A percentile compares a stretch with the other conserved stretches of the same genome.
phyloP scores from a whole-genome alignment of 2,113 vertebrate genomes.

The Rhea americana region DNA sequence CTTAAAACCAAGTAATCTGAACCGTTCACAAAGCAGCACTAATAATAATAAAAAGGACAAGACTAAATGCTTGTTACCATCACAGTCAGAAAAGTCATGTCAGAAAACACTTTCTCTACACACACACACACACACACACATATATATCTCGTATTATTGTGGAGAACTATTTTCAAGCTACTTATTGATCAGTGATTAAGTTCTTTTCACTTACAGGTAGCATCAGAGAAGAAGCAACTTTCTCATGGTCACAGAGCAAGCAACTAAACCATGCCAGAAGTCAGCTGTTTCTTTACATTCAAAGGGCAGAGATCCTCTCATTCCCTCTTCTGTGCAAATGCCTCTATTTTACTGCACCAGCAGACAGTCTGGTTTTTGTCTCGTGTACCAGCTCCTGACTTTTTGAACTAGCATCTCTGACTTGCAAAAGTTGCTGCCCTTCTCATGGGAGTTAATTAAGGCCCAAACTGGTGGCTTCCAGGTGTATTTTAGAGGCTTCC shows the following conservation, averaged over 20 bases:
- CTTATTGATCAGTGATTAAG: background rate
- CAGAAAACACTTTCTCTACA: background rate
- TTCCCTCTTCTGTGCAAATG: background rate
- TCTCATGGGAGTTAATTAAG: background rate
- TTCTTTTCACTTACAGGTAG: background rate
- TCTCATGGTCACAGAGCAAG: background rate
- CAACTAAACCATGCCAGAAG: background rate
- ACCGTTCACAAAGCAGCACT: background rate
- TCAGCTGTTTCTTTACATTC: background rate
- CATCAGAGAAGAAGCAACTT: background rate
- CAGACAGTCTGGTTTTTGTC: background rate
- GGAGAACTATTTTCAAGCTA: background rate
- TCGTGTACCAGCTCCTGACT: background rate
- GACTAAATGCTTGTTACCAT: background rate
- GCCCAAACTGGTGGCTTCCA: background rate
- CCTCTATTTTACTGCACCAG: background rate
- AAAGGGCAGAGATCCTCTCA: background rate
- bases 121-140: too few relatives aligned
- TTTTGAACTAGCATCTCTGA: background rate
- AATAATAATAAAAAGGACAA: background rate
- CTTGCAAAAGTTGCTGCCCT: background rate
- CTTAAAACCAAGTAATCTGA: background rate
- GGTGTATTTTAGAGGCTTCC: background rate
- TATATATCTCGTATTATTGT: too few relatives aligned
- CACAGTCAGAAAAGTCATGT: background rate